Base-by-base conservation (phyloP, 2,113 vertebrate species). In the Desmodus rotundus region DNA sequence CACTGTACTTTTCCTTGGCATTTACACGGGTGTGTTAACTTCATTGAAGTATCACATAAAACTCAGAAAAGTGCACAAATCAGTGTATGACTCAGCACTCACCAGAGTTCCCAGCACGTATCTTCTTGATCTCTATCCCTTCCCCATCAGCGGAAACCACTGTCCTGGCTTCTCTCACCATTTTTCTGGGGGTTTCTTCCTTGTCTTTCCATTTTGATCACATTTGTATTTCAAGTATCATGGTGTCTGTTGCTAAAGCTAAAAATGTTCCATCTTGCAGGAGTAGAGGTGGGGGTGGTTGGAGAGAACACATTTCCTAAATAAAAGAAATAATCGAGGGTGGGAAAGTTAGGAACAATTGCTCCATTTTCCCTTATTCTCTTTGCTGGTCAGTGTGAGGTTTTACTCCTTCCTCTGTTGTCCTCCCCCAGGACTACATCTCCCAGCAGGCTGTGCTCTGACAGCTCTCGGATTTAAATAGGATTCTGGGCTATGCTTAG, bases 371-470 rank as follows among this genome's bases (percentile, higher is more conserved):
- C 12, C 38, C 36, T 80, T 19, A 8, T 87, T 95, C 19, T 76
- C 50, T 87, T 52, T 56, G n/a, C 65, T 28, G 15, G 9, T 54
- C 43, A 43, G 2, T n/a, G 28, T 36, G 28, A 95, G 36, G 50
- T 19, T 83, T 84, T 50, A 15, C 72, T 45, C 56, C 15, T 85
- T 56, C 54, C 41, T 68, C 13, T 1, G 8, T 4, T 19, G 9
- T 47, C 67, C 85, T 90, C 41, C 52, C 76, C 19, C 20, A 68
- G 88, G 43, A 98, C 97, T 98, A 97, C 97, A 97, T 87, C 36
- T 98, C 98, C 98, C 98, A 98, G 90, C 61, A 96, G 92, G 85
- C 96, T 89, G 63, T 96, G 96, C 94, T 92, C 89, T 88, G 94
- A 95, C 87, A 93, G 92, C 52, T 97, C 92, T 97, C 16, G 11